These are phyloP conservation scores for Cranoglanis bouderius DNA, from an alignment of 2,113 vertebrate species.

Conservation along the genomic window DNA sequence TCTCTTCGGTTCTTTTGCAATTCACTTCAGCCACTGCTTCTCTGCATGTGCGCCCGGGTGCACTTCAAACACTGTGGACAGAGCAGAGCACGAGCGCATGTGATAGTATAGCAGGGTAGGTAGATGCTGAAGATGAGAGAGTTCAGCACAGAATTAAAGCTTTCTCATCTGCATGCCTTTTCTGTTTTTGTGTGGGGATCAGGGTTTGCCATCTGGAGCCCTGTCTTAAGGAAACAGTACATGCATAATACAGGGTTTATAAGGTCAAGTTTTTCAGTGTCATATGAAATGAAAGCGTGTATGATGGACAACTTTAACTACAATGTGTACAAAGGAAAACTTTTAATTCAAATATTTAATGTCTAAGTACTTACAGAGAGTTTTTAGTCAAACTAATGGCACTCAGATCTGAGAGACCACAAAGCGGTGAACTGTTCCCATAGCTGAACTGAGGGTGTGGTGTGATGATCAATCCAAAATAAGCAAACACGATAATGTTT, in stretches of 20 bases:
- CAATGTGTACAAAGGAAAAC: not conserved
- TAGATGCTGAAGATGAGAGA: not conserved
- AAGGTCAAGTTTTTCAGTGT: not conserved
- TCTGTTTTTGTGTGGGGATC: not conserved
- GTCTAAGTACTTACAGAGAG: not conserved
- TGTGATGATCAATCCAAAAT: not conserved
- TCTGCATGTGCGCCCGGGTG: not conserved
- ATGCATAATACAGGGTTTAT: not conserved
- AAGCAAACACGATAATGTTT: not conserved
- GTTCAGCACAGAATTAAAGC: not conserved
- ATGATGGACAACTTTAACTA: not conserved
- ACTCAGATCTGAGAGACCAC: not conserved
- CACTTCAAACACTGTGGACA: not conserved
- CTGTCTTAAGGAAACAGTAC: not conserved
- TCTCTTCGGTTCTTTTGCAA: not conserved
- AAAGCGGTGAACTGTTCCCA: not conserved
- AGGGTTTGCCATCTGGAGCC: not conserved
- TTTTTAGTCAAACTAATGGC: not conserved
- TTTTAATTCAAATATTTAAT: not conserved
- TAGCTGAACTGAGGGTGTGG: conserved; percentile 4
- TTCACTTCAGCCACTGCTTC: not conserved
- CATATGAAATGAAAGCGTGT: not conserved
- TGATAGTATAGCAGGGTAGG: not conserved
- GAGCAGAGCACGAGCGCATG: not conserved
- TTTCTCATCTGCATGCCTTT: not conserved